Conservation (phyloP, 2,113 vertebrate species). For the Onychorhynchus coronatus region DNA sequence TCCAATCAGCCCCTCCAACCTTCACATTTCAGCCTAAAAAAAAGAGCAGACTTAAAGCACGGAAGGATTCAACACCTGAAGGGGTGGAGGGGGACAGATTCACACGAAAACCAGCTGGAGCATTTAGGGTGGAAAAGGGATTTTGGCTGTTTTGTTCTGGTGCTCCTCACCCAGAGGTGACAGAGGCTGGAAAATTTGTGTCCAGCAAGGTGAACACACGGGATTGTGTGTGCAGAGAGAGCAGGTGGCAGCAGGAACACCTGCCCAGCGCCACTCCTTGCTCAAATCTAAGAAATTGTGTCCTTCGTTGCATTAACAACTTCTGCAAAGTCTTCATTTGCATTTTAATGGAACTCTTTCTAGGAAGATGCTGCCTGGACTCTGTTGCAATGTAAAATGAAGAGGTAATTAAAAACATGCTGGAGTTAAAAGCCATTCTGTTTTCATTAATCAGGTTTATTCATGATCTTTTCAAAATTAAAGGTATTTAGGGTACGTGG, state of each 20-base stretch:
- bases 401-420: conserved; percentile 5
- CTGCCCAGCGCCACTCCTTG: rapidly evolving
- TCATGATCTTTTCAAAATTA: not conserved
- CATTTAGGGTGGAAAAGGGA: not conserved
- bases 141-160: not conserved
- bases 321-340: conserved; percentile 44
- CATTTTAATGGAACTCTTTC: conserved; percentile 55
- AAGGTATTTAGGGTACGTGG: not conserved
- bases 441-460: conserved; percentile 24
- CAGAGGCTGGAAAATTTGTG: rapidly evolving
- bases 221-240: rapidly evolving
- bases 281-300: not conserved
- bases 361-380: conserved; percentile 31
- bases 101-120: rapidly evolving
- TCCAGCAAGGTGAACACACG: rapidly evolving
- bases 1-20: not conserved
- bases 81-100: rapidly evolving
- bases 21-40: not conserved
- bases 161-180: not conserved
- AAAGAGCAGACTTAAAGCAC: not conserved
- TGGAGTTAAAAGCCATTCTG: not conserved
- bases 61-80: not conserved
- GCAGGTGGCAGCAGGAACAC: not conserved
- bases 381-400: not conserved
- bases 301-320: not conserved